These are phyloP conservation scores for Pristionchus exspectatus DNA, from an alignment of 2,888 invertebrate species.

Conservation along the genomic window DNA sequence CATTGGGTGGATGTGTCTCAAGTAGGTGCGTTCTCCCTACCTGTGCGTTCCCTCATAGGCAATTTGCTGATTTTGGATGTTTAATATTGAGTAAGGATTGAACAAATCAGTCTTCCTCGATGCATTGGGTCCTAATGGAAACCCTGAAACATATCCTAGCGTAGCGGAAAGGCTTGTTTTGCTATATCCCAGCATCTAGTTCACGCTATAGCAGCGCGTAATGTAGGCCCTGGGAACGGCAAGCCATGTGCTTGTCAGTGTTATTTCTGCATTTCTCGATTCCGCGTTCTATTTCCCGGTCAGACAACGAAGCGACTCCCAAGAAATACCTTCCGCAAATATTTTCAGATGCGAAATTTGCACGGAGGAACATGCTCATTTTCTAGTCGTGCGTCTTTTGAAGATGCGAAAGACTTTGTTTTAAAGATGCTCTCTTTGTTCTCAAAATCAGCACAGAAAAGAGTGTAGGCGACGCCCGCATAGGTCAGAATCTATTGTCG, in stretches of 20 bases:
- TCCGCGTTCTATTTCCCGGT: no score
- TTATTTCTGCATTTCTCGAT: not conserved
- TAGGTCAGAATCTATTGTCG: not conserved
- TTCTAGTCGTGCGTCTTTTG: not conserved
- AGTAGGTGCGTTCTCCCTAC: no score
- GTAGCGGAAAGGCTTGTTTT: not conserved
- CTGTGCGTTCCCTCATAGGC: no score
- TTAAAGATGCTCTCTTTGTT: not conserved
- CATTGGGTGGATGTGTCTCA: no score
- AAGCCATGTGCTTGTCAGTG: not conserved
- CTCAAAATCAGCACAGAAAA: not conserved
- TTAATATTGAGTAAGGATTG: no score
- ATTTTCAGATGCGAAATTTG: not conserved
- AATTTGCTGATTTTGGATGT: no score
- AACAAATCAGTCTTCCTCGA: no score
- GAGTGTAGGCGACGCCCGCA: not conserved
- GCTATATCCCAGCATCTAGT: not conserved
- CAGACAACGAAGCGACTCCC: no score
- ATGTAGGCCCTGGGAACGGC: not conserved
- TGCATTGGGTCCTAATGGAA: not conserved
- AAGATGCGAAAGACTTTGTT: not conserved
- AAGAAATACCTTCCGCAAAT: not conserved
- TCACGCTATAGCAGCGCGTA: not conserved
- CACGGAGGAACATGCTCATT: not conserved
- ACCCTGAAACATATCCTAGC: not conserved